A percentile compares a stretch with the other conserved stretches of the same genome.
phyloP scores from a whole-genome alignment of 2,888 invertebrate genomes.

The Periphyllus acericola region DNA sequence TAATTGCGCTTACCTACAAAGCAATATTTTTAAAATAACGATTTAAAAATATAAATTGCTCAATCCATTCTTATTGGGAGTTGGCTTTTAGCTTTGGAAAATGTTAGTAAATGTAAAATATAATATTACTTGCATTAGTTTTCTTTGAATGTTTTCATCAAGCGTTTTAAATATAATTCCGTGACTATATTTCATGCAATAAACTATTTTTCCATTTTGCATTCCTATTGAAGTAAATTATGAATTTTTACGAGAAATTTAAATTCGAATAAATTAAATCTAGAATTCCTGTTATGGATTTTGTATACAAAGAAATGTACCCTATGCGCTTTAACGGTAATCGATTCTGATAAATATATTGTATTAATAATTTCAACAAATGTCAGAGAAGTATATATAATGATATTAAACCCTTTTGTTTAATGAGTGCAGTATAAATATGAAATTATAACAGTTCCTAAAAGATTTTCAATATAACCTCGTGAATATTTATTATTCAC shows the following conservation, averaged over 20 bases:
- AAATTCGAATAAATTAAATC: slow-evolving; percentile 2
- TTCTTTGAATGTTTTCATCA: too few species aligned
- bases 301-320: neutral
- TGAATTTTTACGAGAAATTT: neutral
- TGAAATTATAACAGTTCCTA: neutral
- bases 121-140: too few species aligned
- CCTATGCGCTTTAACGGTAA: neutral
- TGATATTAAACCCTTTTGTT: neutral
- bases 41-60: too few species aligned
- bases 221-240: too few species aligned
- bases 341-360: neutral
- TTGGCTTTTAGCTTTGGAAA: too few species aligned
- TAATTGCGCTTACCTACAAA: too few species aligned
- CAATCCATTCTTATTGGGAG: too few species aligned
- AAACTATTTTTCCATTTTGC: neutral
- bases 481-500: neutral
- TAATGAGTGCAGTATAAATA: slow-evolving; percentile 26
- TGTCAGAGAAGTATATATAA: neutral
- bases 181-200: too few species aligned
- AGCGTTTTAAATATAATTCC: too few species aligned
- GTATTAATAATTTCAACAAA: neutral
- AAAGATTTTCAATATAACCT: slow-evolving; percentile 5
- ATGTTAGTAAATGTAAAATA: too few species aligned
- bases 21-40: too few species aligned
- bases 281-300: neutral